A percentile compares a stretch with the other conserved stretches of the same genome.
Evolutionary conservation across 1,140 invertebrate species (phyloP).

Genomic region (Aradophagus sp.): DNA sequence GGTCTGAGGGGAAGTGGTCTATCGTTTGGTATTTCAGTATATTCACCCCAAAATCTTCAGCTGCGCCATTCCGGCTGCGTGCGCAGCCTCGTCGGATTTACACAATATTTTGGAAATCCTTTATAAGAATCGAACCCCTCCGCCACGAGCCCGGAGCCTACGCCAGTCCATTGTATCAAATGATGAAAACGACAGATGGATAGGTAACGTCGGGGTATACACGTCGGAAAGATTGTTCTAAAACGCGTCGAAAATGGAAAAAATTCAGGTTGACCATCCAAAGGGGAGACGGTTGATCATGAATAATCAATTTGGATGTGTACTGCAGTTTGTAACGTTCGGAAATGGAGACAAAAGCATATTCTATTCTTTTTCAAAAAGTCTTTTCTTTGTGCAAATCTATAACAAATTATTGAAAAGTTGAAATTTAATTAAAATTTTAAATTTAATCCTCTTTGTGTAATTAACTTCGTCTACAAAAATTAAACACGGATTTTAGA

Average conservation of each 20-base stretch:
- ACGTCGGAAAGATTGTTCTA: constrained; percentile 63
- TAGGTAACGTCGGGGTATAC: constrained; percentile 42
- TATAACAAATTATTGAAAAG: no score
- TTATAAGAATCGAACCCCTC: constrained; percentile 66
- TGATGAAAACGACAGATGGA: constrained; percentile 70
- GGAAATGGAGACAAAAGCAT: no score
- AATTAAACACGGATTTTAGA: no score
- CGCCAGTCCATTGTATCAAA: constrained; percentile 63
- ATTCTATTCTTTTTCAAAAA: no score
- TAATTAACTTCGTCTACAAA: no score
- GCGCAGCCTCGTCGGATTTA: constrained; percentile 67
- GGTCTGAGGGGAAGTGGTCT: constrained; percentile 14
- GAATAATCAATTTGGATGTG: constrained; percentile 45
- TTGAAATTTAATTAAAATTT: no score
- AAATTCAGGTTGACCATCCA: constrained; percentile 69
- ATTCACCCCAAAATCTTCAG: constrained; percentile 73
- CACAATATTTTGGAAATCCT: constrained; percentile 77
- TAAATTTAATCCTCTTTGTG: no score
- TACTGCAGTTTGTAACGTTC: no score
- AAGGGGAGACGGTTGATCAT: constrained; percentile 37
- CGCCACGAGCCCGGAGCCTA: constrained; percentile 58
- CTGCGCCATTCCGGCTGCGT: constrained; percentile 59
- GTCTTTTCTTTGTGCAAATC: no score
- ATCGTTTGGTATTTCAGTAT: constrained; percentile 58
- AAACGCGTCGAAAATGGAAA: constrained; percentile 66